These are phyloP conservation scores for Chascanopsetta lugubris DNA, from an alignment of 2,113 vertebrate species.

Conservation along the genomic window DNA sequence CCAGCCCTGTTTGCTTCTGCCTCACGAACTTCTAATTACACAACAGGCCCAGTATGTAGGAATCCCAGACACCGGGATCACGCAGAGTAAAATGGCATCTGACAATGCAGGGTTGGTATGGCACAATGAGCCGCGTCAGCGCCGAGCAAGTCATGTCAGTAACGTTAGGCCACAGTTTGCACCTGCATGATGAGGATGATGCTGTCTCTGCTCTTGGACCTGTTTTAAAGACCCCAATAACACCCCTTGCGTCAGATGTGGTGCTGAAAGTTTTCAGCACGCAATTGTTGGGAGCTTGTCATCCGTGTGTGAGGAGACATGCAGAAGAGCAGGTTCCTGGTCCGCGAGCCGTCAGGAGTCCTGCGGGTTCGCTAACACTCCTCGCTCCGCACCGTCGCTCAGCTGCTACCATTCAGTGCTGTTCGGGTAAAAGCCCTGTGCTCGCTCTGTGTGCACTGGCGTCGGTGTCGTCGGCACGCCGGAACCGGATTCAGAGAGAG, in stretches of 20 bases:
- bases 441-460: slow-evolving; percentile 69
- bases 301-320: slow-evolving; percentile 73
- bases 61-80: slow-evolving; percentile 69
- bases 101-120: slow-evolving; percentile 74
- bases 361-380: slow-evolving; percentile 61
- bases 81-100: slow-evolving; percentile 79
- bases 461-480: slow-evolving; percentile 75
- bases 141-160: slow-evolving; percentile 76
- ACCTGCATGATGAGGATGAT: slow-evolving; percentile 79
- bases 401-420: slow-evolving; percentile 77
- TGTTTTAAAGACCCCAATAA: slow-evolving; percentile 53
- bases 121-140: slow-evolving; percentile 74
- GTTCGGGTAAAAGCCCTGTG: slow-evolving; percentile 69
- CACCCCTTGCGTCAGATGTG: slow-evolving; percentile 64
- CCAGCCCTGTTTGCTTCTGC: slow-evolving; percentile 70
- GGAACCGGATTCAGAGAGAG: slow-evolving; percentile 76
- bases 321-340: slow-evolving; percentile 63
- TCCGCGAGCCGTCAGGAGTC: slow-evolving; percentile 72
- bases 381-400: slow-evolving; percentile 65
- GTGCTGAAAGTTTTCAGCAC: slow-evolving; percentile 77
- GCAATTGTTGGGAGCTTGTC: slow-evolving; percentile 70
- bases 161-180: slow-evolving; percentile 71
- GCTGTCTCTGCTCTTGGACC: slow-evolving; percentile 52
- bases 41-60: slow-evolving; percentile 67
- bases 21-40: slow-evolving; percentile 77